A percentile compares a stretch with the other conserved stretches of the same genome.
phyloP scores from a whole-genome alignment of 2,888 invertebrate genomes.

The Caenorhabditis wallacei region DNA sequence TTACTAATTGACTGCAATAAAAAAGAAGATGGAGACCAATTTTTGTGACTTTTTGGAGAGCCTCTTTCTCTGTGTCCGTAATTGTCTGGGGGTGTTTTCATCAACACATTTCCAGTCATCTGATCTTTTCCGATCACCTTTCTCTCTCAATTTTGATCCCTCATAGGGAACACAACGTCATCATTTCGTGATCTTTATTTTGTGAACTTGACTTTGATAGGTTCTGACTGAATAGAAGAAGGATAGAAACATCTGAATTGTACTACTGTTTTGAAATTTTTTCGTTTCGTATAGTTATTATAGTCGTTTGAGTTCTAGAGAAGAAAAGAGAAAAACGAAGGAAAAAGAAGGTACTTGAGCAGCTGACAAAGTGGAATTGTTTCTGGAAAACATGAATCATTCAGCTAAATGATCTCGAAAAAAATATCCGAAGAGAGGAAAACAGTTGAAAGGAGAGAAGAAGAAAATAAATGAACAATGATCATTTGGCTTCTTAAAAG shows the following conservation, averaged over 20 bases:
- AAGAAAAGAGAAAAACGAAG: not conserved
- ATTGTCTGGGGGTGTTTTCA: slow-evolving; percentile 27
- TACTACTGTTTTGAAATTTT: not conserved
- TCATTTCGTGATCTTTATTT: slow-evolving; percentile 48
- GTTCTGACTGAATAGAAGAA: too few relatives aligned
- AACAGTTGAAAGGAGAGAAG: not conserved
- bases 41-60: slow-evolving; percentile 1
- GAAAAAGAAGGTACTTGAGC: slow-evolving; percentile 30
- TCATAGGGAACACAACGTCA: slow-evolving; percentile 55
- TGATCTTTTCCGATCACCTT: slow-evolving; percentile 36
- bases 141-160: slow-evolving; percentile 37
- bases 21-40: slow-evolving; percentile 34
- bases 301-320: slow-evolving; percentile 3
- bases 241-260: too few relatives aligned
- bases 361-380: slow-evolving; percentile 23
- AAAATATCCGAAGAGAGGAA: not conserved
- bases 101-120: slow-evolving; percentile 43
- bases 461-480: slow-evolving; percentile 8
- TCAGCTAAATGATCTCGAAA: slow-evolving; percentile 13
- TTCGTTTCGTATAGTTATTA: slow-evolving; percentile 42
- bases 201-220: slow-evolving; percentile 59
- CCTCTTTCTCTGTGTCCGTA: slow-evolving; percentile 8
- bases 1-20: slow-evolving; percentile 1
- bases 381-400: slow-evolving; percentile 50
- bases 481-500: slow-evolving; percentile 8